Conservation (phyloP, 2,888 invertebrate species). For the Hydraecia micacea region DNA sequence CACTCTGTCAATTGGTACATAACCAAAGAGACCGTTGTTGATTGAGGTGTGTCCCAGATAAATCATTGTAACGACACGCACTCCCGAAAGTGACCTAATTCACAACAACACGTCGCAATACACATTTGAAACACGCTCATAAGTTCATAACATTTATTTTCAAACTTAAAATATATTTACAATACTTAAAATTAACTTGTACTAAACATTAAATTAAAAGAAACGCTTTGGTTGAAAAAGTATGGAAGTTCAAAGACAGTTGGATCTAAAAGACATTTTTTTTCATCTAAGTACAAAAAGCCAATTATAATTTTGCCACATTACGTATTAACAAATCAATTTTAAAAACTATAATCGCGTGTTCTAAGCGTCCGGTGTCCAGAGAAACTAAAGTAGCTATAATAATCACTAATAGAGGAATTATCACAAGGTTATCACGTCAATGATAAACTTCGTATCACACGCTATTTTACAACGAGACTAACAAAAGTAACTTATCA, state of each 20-base stretch:
- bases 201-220: slow-evolving; percentile 40
- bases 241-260: slow-evolving; percentile 60
- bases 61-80: slow-evolving; percentile 48
- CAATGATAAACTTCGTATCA: slow-evolving; percentile 67
- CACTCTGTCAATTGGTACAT: slow-evolving; percentile 42
- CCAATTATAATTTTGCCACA: slow-evolving; percentile 81
- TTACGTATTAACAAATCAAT: slow-evolving; percentile 69
- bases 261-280: slow-evolving; percentile 65
- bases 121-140: slow-evolving; percentile 54
- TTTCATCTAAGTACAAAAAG: slow-evolving; percentile 83
- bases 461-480: slow-evolving; percentile 63
- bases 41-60: slow-evolving; percentile 65
- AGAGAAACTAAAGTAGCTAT: slow-evolving; percentile 76
- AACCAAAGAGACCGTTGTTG: slow-evolving; percentile 44
- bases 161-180: slow-evolving; percentile 63
- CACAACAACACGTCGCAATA: slow-evolving; percentile 31
- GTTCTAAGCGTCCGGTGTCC: slow-evolving; percentile 85
- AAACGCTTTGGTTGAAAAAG: slow-evolving; percentile 62
- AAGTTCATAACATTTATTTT: slow-evolving; percentile 57
- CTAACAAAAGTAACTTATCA: slow-evolving; percentile 63
- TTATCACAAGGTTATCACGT: slow-evolving; percentile 86
- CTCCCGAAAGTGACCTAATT: slow-evolving; percentile 62
- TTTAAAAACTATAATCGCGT: slow-evolving; percentile 83
- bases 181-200: slow-evolving; percentile 50
- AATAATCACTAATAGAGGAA: slow-evolving; percentile 75